phyloP scores from a whole-genome alignment of 53 echinoderm and acorn worm species.

The Echinarachnius parma region DNA sequence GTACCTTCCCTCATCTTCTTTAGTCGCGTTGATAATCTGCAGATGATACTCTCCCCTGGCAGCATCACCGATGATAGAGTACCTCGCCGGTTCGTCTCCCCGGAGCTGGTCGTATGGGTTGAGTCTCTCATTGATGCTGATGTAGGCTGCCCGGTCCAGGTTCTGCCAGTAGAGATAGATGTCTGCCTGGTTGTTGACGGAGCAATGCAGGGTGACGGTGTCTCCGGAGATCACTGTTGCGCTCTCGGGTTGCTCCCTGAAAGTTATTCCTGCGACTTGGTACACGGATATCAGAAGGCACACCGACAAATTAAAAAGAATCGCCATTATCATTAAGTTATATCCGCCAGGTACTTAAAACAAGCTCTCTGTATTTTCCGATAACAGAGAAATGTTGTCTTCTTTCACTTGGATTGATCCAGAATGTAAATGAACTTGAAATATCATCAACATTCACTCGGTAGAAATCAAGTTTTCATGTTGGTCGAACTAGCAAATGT shows the following conservation, averaged over 20 bases:
- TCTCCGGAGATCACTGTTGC: conserved; percentile 51
- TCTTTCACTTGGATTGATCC: too few species aligned
- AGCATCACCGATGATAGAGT: conserved; percentile 54
- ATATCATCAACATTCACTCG: too few species aligned
- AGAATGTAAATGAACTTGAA: too few species aligned
- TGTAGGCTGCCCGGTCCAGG: conserved; percentile 47
- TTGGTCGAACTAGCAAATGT: too few species aligned
- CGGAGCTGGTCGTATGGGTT: conserved; percentile 56
- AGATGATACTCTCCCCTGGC: conserved; percentile 70
- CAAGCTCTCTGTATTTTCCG: too few species aligned
- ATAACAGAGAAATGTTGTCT: too few species aligned
- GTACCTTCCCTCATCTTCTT: conserved; percentile 57
- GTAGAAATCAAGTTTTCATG: too few species aligned
- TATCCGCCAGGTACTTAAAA: too few species aligned
- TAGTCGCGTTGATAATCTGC: conserved; percentile 45
- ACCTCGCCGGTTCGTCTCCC: conserved; percentile 20
- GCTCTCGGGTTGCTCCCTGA: conserved; percentile 46
- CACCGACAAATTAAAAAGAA: too few species aligned
- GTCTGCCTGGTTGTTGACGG: conserved; percentile 56
- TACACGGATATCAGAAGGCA: too few species aligned
- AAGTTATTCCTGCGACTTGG: too few species aligned
- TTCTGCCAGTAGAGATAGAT: conserved; percentile 69
- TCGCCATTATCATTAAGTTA: too few species aligned
- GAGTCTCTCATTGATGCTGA: conserved; percentile 50
- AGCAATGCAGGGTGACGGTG: conserved; percentile 58